Base-by-base conservation (phyloP, 2,797 vertebrate species). In the Rallus crepitans region DNA sequence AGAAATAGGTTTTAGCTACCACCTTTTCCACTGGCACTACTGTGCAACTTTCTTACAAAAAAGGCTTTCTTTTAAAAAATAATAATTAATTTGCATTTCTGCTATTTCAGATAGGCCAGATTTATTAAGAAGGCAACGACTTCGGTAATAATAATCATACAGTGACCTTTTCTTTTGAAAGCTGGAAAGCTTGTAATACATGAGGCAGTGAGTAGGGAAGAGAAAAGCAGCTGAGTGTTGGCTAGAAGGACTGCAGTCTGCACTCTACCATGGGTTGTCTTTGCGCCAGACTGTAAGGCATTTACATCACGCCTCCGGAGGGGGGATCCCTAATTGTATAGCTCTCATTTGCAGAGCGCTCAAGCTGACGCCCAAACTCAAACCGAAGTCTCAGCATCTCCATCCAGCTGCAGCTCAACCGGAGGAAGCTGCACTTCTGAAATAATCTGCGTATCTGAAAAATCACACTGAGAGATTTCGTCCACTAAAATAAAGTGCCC, bases 131-230 rank as follows among this genome's bases (percentile, higher is more conserved):
- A 70, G 57, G 68, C 50, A 90, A 80, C 81, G 45, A 64, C 15
- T 50, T 86, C 8, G 42, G 69, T 33, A 61, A 70, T 55, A 88
- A 48, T 86, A 65, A 90, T 91, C 65, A 64, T 39, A 50, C 23
- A n/a, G 40, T 71, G 82, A 93, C 90, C 94, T 96, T 94, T 97
- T 55, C 40, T 89, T 91, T 64, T 81, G 87, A 88, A 94, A 94
- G 79, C 48, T 85, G 76, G 57, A 80, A 92, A 93, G 37, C 47
- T 73, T 77, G 19, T 81, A 53, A 78, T 61, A 91, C 88, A 75
- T 78, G 72, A 90, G 57, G 61, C 72, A 69, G 57, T 28, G 91
- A 91, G 65, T 75, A 81, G 35, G 50, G 85, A 82, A 81, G 86
- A 64, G 53, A 85, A 88, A 89, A 93, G 40, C 69, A 70, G 56